A percentile compares a stretch with the other conserved stretches of the same genome.
phyloP scores from a whole-genome alignment of 2,113 vertebrate species.

The Eonycteris spelaea region DNA sequence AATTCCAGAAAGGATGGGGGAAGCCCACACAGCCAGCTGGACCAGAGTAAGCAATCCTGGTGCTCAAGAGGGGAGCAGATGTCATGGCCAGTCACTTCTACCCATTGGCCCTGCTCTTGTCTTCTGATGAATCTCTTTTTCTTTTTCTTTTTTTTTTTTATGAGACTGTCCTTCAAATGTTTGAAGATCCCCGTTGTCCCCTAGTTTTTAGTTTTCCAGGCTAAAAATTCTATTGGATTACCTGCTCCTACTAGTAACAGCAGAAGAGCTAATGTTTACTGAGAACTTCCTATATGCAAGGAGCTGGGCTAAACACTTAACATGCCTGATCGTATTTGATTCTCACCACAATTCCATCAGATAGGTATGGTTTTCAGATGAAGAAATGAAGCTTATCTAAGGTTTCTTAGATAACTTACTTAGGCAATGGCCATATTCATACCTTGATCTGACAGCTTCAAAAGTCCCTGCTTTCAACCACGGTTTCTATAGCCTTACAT shows the following conservation, averaged over 20 bases:
- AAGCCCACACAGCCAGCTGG: neutral
- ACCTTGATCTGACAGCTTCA: neutral
- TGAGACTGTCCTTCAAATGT: neutral
- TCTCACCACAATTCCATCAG: neutral
- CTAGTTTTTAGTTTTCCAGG: neutral
- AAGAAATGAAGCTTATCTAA: neutral
- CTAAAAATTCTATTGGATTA: neutral
- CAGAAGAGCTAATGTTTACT: neutral
- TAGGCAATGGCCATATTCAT: neutral
- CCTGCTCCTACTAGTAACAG: neutral
- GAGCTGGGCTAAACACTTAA: neutral
- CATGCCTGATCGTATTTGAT: neutral
- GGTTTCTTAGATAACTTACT: neutral
- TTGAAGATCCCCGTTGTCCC: neutral
- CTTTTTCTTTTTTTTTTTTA: too few relatives aligned
- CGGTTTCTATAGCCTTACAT: neutral
- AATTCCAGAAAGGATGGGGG: neutral
- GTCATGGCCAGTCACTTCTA: neutral
- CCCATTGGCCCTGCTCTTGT: neutral
- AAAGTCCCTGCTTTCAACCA: neutral
- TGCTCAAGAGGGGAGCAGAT: neutral
- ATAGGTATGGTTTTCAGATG: neutral
- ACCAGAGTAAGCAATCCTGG: neutral
- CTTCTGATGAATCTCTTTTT: neutral
- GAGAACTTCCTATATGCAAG: neutral